Conservation (phyloP, 1,140 invertebrate species). For the Acromyrmex heyeri region DNA sequence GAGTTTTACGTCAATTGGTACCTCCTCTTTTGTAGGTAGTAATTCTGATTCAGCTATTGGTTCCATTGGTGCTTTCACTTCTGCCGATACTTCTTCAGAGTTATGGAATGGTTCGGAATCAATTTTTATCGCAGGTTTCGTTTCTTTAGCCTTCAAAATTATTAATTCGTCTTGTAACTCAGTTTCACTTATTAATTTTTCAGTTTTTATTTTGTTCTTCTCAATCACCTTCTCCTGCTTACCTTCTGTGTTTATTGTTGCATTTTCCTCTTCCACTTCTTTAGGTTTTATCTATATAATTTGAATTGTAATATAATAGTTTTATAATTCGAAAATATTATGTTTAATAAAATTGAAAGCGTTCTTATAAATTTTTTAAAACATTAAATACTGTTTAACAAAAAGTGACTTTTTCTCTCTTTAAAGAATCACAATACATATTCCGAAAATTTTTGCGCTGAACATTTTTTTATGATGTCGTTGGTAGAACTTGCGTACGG, state of each 20-base stretch:
- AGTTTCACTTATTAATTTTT: constrained; percentile 7
- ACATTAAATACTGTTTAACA: not conserved
- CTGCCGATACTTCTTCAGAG: not conserved
- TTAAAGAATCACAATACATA: no score
- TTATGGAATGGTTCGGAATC: not conserved
- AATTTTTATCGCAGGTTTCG: constrained; percentile 3
- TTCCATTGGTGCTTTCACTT: constrained; percentile 7
- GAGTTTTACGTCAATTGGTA: not conserved
- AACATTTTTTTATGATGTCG: not conserved
- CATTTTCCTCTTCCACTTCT: not conserved
- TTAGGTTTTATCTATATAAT: constrained; percentile 28
- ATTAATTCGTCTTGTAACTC: constrained; percentile 21
- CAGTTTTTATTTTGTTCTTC: constrained; percentile 10
- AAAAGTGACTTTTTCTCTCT: no score
- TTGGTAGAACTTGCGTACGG: not conserved
- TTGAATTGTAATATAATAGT: not conserved
- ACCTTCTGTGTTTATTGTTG: not conserved
- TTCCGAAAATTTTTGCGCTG: no score
- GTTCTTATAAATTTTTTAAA: constrained; percentile 6
- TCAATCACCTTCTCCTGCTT: not conserved
- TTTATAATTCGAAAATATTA: not conserved
- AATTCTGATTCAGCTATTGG: constrained; percentile 21
- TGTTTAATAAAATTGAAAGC: not conserved
- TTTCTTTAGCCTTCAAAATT: not conserved
- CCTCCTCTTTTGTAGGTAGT: constrained; percentile 20